Conservation (phyloP, 2,888 invertebrate genomes). For the Lottia scabra region DNA sequence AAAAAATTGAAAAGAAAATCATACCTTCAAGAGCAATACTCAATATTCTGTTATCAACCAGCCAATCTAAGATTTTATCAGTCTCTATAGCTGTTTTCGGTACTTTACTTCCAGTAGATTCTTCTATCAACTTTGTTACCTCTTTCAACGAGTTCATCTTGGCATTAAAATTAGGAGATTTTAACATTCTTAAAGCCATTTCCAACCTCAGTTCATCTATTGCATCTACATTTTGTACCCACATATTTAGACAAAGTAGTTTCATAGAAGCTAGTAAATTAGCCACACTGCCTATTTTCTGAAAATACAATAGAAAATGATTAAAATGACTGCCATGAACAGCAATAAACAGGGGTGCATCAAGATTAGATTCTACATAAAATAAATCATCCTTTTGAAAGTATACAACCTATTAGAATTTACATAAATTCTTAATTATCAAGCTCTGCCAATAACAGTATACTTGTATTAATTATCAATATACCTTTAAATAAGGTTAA, state of each 20-base stretch:
- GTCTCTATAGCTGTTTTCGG: conserved; percentile 63
- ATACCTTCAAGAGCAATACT: conserved; percentile 70
- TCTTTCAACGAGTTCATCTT: conserved; percentile 72
- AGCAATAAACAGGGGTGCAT: too few relatives aligned
- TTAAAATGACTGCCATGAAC: too few relatives aligned
- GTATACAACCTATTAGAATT: too few relatives aligned
- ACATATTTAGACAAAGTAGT: conserved; percentile 68
- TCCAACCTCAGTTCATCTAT: conserved; percentile 68
- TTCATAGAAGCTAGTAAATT: conserved; percentile 70
- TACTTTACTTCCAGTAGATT: conserved; percentile 56
- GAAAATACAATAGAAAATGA: conserved; percentile 24
- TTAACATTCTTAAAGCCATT: conserved; percentile 70
- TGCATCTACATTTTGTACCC: conserved; percentile 67
- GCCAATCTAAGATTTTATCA: conserved; percentile 70
- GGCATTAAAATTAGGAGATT: conserved; percentile 71
- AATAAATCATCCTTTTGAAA: too few relatives aligned
- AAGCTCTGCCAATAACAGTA: too few relatives aligned
- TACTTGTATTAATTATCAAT: too few relatives aligned
- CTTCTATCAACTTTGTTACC: conserved; percentile 70
- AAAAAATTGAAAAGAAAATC: neutral
- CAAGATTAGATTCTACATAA: too few relatives aligned
- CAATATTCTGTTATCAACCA: conserved; percentile 69
- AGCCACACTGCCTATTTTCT: conserved; percentile 68
- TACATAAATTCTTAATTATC: too few relatives aligned
- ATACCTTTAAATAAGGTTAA: too few relatives aligned